Base-by-base conservation (phyloP, 2,888 invertebrate species). In the Neoascia interrupta region DNA sequence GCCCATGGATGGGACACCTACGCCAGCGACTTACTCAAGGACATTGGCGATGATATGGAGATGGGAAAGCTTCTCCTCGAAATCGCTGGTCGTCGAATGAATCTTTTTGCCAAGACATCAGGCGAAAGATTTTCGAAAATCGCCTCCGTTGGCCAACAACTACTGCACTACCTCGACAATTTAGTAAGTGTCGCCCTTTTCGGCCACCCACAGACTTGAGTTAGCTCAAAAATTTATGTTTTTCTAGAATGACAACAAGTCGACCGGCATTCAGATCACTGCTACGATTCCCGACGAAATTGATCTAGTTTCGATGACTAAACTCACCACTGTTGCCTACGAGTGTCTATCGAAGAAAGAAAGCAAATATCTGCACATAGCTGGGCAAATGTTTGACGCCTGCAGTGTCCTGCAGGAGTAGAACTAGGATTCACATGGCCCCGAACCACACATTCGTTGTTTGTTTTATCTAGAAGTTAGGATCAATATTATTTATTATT, bases 81-180 rank as follows among this genome's bases (percentile, higher is more conserved):
- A 19, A 92, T 97, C 60, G 95, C 94, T n/a, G 96, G 95, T 4
- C 93, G 94, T 85, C 91, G 97, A 81, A 88, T 97, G 73, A 92
- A 93, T 86, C 91, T 92, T 43, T 92, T 91, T 82, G 90, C 93
- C 83, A 91, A 90, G 82, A 91, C 89, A 83, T 91, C 92, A 72
- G 92, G 87, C 80, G 89, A 89, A 85, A 90, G 91, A 83, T 92
- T 91, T 82, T 92, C 90, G 86, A 93, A 92, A 89, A 91, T 96
- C 41, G 93, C 95, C 0, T 92, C 94, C 4, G 91, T 96, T 81
- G 94, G 94, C 69, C 94, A 96, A 3, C 90, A 92, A 19, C 89
- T 97, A 0, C 92, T 94, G 41, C 92, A 92, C 82, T 96, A 95
- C 89, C 89, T 97, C 74, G 93, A 95, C 83, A 90, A 90, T 69